Base-by-base conservation (phyloP, 2,888 invertebrate genomes). In the Drosophila infuscata region DNA sequence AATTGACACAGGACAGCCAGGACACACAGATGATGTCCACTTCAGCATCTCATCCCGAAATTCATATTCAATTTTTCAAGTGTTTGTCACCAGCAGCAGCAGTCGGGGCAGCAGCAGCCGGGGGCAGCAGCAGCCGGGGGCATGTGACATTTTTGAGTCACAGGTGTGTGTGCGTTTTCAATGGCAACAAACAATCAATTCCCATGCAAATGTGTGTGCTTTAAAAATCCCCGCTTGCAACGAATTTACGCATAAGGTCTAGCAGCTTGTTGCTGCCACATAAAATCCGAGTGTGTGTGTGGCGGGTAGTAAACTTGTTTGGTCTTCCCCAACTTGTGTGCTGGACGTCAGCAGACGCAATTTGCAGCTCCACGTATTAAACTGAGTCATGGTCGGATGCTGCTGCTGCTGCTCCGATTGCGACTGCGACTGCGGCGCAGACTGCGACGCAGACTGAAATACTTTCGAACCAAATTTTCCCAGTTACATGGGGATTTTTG, bases 401-500 rank as follows among this genome's bases (percentile, higher is more conserved):
- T 46, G 46, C 20, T 20, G 11, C 36, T 25, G 25, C 36, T 36
- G 36, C 15, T 17, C 25, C 38, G 12, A 4, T 11, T 51, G 17
- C 8, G 35, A 4, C 52, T 15, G 30, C 41, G 25, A 17, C 20
- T 54, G 11, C 25, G 36, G 17, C 54, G 17, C 29, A 29, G 4
- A 4, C 52, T 54, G 11, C 25, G 36, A 25, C 54, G 17, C 29
- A 29, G 4, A 4, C 52, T 54, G 62, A 62, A 77, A 54, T 73
- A 85, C 89, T 85, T 90, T 90, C 89, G 67, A 79, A 82, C 74
- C 25, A 67, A 69, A 79, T 79, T 90, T 85, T 87, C 86, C 91
- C 90, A 81, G 62, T 90, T 89, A 82, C 88, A 87, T 73, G 76
- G 86, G 86, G 88, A 70, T 89, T 90, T 86, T 56, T 46, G 15